phyloP scores from a whole-genome alignment of 2,113 vertebrate species.

The Dasypus novemcinctus region DNA sequence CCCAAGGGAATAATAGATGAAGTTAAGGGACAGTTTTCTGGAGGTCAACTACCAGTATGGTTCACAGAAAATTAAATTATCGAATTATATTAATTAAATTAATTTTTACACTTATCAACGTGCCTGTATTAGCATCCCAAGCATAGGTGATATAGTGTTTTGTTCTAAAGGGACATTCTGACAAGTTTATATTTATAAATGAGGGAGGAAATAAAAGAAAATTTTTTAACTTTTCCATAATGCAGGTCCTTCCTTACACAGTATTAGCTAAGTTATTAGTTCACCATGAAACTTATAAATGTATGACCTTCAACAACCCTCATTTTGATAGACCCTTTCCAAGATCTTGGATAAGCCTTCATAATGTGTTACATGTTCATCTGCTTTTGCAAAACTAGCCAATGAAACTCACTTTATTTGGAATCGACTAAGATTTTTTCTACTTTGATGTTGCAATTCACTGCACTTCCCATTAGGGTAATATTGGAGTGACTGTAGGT shows the following conservation, averaged over 20 bases:
- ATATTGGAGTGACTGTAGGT: neutral
- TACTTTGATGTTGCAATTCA: neutral
- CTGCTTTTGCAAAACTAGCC: neutral
- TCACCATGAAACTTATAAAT: neutral
- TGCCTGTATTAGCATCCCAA: neutral
- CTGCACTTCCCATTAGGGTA: neutral
- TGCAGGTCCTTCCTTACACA: neutral
- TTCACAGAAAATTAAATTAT: neutral
- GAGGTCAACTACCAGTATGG: neutral
- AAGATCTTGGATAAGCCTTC: neutral
- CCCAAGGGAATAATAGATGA: neutral
- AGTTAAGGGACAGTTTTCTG: neutral
- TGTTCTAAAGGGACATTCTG: neutral
- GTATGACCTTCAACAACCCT: neutral
- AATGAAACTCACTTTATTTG: neutral
- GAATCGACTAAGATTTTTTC: neutral
- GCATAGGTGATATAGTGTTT: neutral
- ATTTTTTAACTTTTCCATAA: neutral
- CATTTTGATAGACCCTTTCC: neutral
- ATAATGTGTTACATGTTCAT: neutral
- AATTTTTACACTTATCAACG: neutral
- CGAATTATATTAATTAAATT: too few relatives aligned
- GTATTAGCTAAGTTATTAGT: neutral
- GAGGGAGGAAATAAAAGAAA: neutral
- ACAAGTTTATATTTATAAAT: constrained; percentile 12